These are phyloP conservation scores for Gymnoscopelus braueri DNA, from an alignment of 2,797 vertebrate species.

Conservation along the genomic window DNA sequence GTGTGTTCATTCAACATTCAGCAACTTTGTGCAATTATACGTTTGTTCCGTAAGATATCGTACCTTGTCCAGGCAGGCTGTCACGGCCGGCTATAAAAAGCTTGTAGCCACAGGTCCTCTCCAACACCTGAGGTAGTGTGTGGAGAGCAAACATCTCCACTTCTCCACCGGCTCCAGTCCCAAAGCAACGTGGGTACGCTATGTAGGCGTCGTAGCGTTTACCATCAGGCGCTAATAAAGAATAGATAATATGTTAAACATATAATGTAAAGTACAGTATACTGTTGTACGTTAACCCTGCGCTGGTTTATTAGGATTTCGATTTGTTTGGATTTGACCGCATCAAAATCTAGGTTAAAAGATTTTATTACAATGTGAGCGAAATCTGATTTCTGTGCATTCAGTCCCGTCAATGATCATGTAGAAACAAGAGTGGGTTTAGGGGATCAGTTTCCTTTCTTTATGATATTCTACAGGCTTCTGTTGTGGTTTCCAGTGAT, in stretches of 20 bases:
- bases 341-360: too few relatives aligned
- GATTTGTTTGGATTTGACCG: background rate
- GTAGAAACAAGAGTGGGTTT: too few relatives aligned
- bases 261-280: background rate
- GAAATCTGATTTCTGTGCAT: too few relatives aligned
- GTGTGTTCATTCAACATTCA: background rate
- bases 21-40: too few relatives aligned
- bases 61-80: slow-evolving; percentile 88
- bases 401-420: too few relatives aligned
- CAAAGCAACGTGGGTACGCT: slow-evolving; percentile 80
- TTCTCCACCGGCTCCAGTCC: slow-evolving; percentile 67
- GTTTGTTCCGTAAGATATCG: slow-evolving; percentile 20
- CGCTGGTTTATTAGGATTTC: background rate
- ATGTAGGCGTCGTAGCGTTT: slow-evolving; percentile 92
- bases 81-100: slow-evolving; percentile 91
- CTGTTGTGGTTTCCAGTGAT: too few relatives aligned
- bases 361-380: too few relatives aligned
- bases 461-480: too few relatives aligned
- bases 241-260: background rate
- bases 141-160: slow-evolving; percentile 86
- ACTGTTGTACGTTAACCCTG: background rate
- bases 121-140: slow-evolving; percentile 87
- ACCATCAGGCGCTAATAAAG: slow-evolving; percentile 79
- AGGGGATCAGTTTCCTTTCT: too few relatives aligned
- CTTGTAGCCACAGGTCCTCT: slow-evolving; percentile 87